These are phyloP conservation scores for Oophaga sylvatica DNA, from an alignment of 2,797 vertebrate species.

Conservation along the genomic window DNA sequence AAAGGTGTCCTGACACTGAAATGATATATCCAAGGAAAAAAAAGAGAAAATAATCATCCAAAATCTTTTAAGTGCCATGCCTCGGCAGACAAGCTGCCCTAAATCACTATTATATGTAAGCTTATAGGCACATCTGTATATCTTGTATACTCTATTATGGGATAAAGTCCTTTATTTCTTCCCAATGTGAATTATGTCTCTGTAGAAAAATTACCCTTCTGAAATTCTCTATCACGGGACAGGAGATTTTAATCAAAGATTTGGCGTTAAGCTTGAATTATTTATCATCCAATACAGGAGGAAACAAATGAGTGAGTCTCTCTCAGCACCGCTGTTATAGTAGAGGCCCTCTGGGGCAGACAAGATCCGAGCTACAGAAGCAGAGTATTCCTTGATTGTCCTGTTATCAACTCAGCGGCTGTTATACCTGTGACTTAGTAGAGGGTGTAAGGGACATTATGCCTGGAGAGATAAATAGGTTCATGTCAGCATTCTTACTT, in stretches of 20 bases:
- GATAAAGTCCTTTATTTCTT: slow-evolving; percentile 36
- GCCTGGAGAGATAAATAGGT: background rate
- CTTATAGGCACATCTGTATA: slow-evolving; percentile 43
- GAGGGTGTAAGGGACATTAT: background rate
- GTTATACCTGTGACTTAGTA: background rate
- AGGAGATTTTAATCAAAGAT: slow-evolving; percentile 76
- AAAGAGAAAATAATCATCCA: background rate
- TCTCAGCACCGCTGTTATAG: slow-evolving; percentile 44
- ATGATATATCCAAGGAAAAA: background rate
- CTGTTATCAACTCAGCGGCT: slow-evolving; percentile 4
- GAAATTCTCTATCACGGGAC: slow-evolving; percentile 57
- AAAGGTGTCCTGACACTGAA: background rate
- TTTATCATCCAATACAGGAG: slow-evolving; percentile 78
- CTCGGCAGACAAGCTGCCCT: slow-evolving; percentile 25
- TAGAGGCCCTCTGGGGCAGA: slow-evolving; percentile 45
- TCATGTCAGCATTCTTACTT: background rate
- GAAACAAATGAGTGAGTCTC: slow-evolving; percentile 56
- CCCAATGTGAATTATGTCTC: slow-evolving; percentile 45
- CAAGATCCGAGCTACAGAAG: slow-evolving; percentile 20
- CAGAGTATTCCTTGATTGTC: slow-evolving; percentile 1
- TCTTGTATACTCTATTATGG: slow-evolving; percentile 23
- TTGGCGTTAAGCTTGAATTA: slow-evolving; percentile 79
- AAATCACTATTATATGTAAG: slow-evolving; percentile 44
- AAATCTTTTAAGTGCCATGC: background rate
- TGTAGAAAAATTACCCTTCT: slow-evolving; percentile 58